phyloP scores from a whole-genome alignment of 1,140 invertebrate species.

The Dysdera silvatica region DNA sequence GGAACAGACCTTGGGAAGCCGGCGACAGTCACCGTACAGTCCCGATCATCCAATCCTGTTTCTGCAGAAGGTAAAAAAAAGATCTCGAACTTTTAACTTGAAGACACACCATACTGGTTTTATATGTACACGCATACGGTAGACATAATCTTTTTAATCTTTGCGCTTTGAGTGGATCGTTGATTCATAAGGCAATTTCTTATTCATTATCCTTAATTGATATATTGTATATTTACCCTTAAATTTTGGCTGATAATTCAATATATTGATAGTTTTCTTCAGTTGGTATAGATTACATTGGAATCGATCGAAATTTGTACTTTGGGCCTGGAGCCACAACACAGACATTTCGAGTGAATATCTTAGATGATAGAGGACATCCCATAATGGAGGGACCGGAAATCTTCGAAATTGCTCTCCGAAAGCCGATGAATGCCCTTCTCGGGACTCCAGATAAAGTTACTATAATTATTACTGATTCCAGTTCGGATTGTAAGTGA shows the following conservation, averaged over 20 bases:
- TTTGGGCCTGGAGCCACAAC: slow-evolving; percentile 42
- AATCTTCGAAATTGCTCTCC: slow-evolving; percentile 40
- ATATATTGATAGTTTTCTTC: slow-evolving; percentile 2
- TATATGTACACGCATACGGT: no score
- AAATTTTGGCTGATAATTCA: no score
- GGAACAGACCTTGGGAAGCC: slow-evolving; percentile 43
- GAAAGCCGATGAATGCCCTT: slow-evolving; percentile 40
- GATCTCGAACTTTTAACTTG: no score
- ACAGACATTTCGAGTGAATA: slow-evolving; percentile 38
- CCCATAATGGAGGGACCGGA: slow-evolving; percentile 43
- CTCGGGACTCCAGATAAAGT: slow-evolving; percentile 41
- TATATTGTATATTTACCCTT: no score
- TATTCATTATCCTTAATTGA: no score
- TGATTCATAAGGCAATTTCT: no score
- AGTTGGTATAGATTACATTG: slow-evolving; percentile 45
- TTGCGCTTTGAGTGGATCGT: no score
- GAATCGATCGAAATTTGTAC: slow-evolving; percentile 41
- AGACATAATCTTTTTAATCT: no score
- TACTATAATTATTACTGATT: slow-evolving; percentile 43
- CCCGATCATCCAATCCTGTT: slow-evolving; percentile 37
- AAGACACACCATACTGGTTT: no score
- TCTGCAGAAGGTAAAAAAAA: slow-evolving; percentile 41
- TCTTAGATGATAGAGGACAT: slow-evolving; percentile 44
- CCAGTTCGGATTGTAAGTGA: slow-evolving; percentile 43
- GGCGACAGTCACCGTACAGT: slow-evolving; percentile 41